Conservation (phyloP, 35 echinoderm and acorn worm genomes). For the Apostichopus parvimensis region DNA sequence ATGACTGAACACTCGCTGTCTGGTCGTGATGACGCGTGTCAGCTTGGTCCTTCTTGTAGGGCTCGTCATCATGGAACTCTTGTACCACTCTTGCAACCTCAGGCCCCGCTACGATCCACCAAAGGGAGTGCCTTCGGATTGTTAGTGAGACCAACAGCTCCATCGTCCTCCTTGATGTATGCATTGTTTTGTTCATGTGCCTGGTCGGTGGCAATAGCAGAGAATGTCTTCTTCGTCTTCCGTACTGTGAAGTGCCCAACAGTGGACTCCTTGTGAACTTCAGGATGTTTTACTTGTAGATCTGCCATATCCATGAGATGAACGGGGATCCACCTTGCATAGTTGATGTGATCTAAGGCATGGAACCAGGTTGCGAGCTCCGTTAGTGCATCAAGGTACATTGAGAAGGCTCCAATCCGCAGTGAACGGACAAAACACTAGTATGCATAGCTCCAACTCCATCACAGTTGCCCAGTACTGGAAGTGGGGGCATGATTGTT, state of each 20-base stretch:
- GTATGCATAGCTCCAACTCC: neutral
- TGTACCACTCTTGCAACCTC: slow-evolving; percentile 19
- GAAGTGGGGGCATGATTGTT: neutral
- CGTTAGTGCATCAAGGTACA: slow-evolving; percentile 48
- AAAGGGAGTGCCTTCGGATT: slow-evolving; percentile 23
- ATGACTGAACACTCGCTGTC: slow-evolving; percentile 32
- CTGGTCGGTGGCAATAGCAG: slow-evolving; percentile 2
- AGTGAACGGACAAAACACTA: neutral
- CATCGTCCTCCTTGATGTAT: slow-evolving; percentile 13
- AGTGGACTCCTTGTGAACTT: neutral
- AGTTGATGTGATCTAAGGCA: slow-evolving; percentile 41
- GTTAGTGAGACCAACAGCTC: slow-evolving; percentile 25
- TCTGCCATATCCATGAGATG: slow-evolving; percentile 36
- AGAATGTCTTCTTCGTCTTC: slow-evolving; percentile 5
- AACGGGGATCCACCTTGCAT: slow-evolving; percentile 32
- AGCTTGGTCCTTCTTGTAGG: neutral
- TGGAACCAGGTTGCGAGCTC: neutral
- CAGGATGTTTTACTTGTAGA: neutral
- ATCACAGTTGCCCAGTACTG: neutral
- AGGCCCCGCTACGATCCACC: slow-evolving; percentile 54
- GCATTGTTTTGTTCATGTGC: slow-evolving; percentile 33
- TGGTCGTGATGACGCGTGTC: neutral
- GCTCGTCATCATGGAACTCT: slow-evolving; percentile 28
- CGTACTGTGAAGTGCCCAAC: slow-evolving; percentile 6
- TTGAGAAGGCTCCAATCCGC: neutral